Evolutionary conservation across 2,888 invertebrate genomes (phyloP).

Genomic region (Bugulina stolonifera): DNA sequence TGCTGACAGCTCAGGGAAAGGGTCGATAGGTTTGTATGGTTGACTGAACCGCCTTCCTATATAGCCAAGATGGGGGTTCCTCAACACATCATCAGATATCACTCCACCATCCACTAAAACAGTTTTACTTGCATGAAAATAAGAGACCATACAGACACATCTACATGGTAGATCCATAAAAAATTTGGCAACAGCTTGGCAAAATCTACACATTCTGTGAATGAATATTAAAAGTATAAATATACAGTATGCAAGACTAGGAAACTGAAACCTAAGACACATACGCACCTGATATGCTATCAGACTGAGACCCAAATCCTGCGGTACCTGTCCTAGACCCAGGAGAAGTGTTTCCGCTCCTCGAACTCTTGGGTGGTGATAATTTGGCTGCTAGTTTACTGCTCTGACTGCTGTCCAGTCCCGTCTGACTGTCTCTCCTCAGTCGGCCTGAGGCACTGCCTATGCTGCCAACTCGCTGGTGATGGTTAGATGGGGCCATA

Average conservation of each 20-base stretch:
- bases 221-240: too few species aligned
- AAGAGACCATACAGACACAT: too few species aligned
- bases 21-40: neutral
- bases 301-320: neutral
- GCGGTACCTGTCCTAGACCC: neutral
- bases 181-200: too few species aligned
- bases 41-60: neutral
- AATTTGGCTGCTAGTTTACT: neutral
- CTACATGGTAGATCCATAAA: too few species aligned
- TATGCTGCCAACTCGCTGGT: neutral
- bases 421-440: neutral
- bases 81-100: neutral
- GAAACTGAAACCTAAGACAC: too few species aligned
- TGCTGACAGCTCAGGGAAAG: constrained; percentile 2
- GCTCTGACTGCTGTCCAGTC: neutral
- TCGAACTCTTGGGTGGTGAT: neutral
- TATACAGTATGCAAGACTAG: too few species aligned
- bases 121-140: too few species aligned
- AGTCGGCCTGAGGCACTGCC: neutral
- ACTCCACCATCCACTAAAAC: neutral
- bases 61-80: neutral
- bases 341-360: neutral
- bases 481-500: neutral
- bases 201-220: too few species aligned
- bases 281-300: neutral